A percentile compares a stretch with the other conserved stretches of the same genome.
phyloP scores from a whole-genome alignment of 2,888 invertebrate species.

The Pterobdella sp. region DNA sequence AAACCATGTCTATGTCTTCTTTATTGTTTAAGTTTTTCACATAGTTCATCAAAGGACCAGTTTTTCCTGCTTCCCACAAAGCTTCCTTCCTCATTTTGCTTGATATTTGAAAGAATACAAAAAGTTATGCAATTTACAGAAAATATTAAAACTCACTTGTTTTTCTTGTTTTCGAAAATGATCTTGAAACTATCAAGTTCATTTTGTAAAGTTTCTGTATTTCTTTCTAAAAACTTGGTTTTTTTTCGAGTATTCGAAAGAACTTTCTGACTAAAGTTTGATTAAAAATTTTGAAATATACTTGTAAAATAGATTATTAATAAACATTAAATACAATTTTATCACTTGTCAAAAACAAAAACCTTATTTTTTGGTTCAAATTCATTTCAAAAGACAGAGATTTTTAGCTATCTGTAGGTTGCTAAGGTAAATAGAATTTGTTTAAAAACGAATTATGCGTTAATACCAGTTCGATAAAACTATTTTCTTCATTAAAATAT shows the following conservation, averaged over 20 bases:
- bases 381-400: background rate
- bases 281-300: background rate
- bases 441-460: too few relatives aligned
- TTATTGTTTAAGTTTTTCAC: background rate
- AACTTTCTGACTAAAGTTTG: slow-evolving; percentile 17
- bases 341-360: background rate
- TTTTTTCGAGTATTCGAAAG: background rate
- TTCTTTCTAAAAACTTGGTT: slow-evolving; percentile 45
- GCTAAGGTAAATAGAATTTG: too few relatives aligned
- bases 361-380: background rate
- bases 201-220: slow-evolving; percentile 49
- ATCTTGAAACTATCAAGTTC: slow-evolving; percentile 46
- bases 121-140: too few relatives aligned
- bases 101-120: background rate
- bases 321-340: too few relatives aligned
- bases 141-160: background rate
- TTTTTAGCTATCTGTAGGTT: too few relatives aligned
- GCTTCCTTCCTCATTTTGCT: background rate
- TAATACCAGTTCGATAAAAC: too few relatives aligned
- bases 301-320: background rate
- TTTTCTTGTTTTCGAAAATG: slow-evolving; percentile 42
- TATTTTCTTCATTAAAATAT: too few relatives aligned
- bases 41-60: background rate
- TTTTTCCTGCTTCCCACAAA: background rate
- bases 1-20: background rate